Evolutionary conservation across 2,797 vertebrate species (phyloP).

Genomic region (Chrysocyon brachyurus): DNA sequence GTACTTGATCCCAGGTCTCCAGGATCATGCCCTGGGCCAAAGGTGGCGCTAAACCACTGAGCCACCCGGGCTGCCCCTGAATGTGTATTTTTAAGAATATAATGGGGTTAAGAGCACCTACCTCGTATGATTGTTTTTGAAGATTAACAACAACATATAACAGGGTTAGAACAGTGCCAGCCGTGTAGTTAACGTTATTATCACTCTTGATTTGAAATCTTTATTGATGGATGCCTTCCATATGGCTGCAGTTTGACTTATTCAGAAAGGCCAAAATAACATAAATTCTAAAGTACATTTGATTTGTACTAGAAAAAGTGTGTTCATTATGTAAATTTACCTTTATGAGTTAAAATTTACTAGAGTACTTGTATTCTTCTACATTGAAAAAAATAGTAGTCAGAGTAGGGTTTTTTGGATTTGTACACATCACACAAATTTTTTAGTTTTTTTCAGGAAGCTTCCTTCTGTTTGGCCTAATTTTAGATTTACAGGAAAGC

Average conservation of each 20-base stretch:
- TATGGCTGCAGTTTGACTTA: not conserved
- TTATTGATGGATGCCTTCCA: not conserved
- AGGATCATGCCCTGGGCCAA: too few species aligned
- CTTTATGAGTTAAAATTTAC: not conserved
- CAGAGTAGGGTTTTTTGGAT: not conserved
- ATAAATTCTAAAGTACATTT: not conserved
- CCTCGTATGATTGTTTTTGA: not conserved
- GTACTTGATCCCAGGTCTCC: too few species aligned
- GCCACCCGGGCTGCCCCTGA: too few species aligned
- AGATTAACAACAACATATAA: not conserved
- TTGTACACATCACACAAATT: not conserved
- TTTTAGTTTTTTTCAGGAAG: not conserved
- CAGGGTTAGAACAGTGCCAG: not conserved
- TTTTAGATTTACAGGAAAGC: not conserved
- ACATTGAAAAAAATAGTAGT: not conserved
- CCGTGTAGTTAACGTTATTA: fast-evolving
- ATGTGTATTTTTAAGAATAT: not conserved
- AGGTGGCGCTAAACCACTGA: too few species aligned
- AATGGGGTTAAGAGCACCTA: not conserved
- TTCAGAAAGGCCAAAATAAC: not conserved
- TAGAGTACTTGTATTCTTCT: not conserved
- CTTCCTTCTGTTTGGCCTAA: not conserved
- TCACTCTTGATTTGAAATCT: not conserved
- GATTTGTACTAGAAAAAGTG: not conserved
- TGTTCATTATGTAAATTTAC: not conserved